Base-by-base conservation (phyloP, 2,113 vertebrate genomes). In the Turdus rufiventris region DNA sequence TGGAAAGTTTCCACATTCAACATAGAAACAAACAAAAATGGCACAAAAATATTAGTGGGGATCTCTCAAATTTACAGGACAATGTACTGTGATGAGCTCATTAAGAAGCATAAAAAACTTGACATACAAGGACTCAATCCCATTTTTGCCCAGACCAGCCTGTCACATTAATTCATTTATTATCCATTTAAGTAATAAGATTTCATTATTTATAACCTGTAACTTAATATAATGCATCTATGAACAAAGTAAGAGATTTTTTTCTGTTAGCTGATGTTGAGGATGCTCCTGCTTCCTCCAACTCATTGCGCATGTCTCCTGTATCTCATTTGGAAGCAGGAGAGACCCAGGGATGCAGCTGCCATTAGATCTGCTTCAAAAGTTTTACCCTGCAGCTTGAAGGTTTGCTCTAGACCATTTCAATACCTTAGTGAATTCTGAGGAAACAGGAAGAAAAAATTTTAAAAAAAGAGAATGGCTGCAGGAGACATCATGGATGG, bases 391-490 rank as follows among this genome's bases (percentile, higher is more conserved):
- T 67, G 29, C 14, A 73, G 2, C 20, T 28, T 40, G 33, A 51
- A 54, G 12, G 1, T 34, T 81, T 72, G 17, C 12, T 50, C 18
- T 24, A 43, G 67, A 70, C 4, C 0, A 2, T 81, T 79, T 85
- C 33, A 33, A 24, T 6, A 58, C 15, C 6, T 43, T 26, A 21
- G 12, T 65, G 34, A 31, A 54, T 65, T 70, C 70, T 65, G 48
- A 76, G 23, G 31, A 71, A 85, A 65, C 0, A 0, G 14, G 2
- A 7, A 66, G 8, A 34, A 7, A 66, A 8, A 34, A 16, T n/a
- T n/a, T n/a, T n/a, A 15, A 65, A 48, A 51, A 28, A 10, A n/a
- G 4, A 18, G 18, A 42, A 36, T 17, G 7, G 15, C 14, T 60
- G 10, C 23, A 47, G 18, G 19, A 65, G 23, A 14, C 29, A 53